phyloP scores from a whole-genome alignment of 2,888 invertebrate genomes.

The Eilema griseolum region DNA sequence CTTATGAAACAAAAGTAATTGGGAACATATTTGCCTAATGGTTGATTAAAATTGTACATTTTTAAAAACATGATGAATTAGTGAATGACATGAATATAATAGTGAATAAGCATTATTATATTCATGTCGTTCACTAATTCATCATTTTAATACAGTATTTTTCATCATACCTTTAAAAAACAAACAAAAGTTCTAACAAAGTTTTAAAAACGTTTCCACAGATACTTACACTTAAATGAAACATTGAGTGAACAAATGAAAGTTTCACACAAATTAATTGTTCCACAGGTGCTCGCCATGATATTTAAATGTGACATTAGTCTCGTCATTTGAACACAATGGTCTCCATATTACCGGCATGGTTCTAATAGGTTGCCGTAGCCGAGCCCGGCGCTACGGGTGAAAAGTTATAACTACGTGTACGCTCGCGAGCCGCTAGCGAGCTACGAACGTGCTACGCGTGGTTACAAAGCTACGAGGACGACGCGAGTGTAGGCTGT shows the following conservation, averaged over 20 bases:
- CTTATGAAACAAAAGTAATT: neutral
- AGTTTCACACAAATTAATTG: conserved; percentile 68
- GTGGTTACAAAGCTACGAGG: conserved; percentile 54
- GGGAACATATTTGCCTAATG: neutral
- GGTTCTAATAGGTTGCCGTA: conserved; percentile 67
- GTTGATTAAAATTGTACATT: neutral
- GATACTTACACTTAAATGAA: conserved; percentile 60
- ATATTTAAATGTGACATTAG: conserved; percentile 73
- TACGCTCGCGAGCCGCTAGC: conserved; percentile 60
- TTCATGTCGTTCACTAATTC: neutral
- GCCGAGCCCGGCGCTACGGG: conserved; percentile 57
- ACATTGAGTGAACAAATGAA: conserved; percentile 58
- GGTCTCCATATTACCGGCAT: conserved; percentile 70
- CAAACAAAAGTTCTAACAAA: conserved; percentile 14
- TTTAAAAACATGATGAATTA: too few species aligned
- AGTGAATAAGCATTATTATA: too few species aligned
- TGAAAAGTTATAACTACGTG: conserved; percentile 57
- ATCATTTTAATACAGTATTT: neutral
- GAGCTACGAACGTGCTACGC: conserved; percentile 58
- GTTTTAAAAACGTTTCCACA: conserved; percentile 30
- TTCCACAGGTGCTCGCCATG: conserved; percentile 75
- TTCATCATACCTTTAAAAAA: neutral
- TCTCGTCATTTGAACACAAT: conserved; percentile 72
- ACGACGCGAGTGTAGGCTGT: conserved; percentile 40
- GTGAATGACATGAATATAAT: too few species aligned